Evolutionary conservation across 1,140 invertebrate genomes (phyloP).

Genomic region (Drosophila ananassae): DNA sequence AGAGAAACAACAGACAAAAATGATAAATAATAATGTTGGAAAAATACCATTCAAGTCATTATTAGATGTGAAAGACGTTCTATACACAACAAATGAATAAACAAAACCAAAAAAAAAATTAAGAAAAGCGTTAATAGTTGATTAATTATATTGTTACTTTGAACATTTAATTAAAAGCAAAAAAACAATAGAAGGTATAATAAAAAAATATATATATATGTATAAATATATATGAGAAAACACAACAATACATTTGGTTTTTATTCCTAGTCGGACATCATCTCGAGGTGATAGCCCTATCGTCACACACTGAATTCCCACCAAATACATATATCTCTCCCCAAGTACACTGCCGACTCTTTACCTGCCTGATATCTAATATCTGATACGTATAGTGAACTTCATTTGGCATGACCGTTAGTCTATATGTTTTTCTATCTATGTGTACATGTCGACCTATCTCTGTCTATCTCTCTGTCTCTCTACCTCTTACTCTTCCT

Average conservation of each 20-base stretch:
- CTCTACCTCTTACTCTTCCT: constrained; percentile 3
- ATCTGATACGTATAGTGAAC: constrained; percentile 66
- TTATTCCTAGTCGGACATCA: constrained; percentile 49
- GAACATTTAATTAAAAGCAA: constrained; percentile 73
- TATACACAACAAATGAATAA: constrained; percentile 61
- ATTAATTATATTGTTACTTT: constrained; percentile 82
- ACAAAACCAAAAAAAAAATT: constrained; percentile 37
- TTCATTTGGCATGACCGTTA: constrained; percentile 78
- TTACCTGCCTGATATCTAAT: constrained; percentile 49
- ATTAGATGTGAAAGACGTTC: constrained; percentile 79
- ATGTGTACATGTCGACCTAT: constrained; percentile 47
- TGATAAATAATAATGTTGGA: constrained; percentile 70
- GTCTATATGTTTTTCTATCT: constrained; percentile 73
- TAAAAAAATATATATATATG: constrained; percentile 75
- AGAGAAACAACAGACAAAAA: constrained; percentile 59
- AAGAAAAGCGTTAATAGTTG: constrained; percentile 78
- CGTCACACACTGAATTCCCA: constrained; percentile 19
- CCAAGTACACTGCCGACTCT: constrained; percentile 45
- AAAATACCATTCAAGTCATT: constrained; percentile 77
- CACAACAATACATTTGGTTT: constrained; percentile 78
- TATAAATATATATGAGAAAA: constrained; percentile 75
- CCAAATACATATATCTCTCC: constrained; percentile 27
- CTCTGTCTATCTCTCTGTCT: constrained; percentile 24
- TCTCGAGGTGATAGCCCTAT: constrained; percentile 17
- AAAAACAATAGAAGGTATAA: constrained; percentile 60